Evolutionary conservation across 1,140 invertebrate genomes (phyloP).

Genomic region (Globodera ellingtonae): DNA sequence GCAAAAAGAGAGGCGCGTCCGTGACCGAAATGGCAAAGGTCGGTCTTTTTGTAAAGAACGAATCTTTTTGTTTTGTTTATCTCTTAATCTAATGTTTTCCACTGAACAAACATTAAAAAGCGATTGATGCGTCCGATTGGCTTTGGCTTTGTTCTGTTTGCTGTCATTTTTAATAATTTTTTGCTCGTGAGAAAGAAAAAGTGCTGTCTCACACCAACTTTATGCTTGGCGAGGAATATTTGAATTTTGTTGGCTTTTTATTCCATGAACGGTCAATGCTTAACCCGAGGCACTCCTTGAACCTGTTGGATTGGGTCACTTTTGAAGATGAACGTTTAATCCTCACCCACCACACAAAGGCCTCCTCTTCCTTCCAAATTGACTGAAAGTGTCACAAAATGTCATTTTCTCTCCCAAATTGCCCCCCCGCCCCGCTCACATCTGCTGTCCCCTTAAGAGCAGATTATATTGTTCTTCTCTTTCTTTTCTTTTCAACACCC

Average conservation of each 20-base stretch:
- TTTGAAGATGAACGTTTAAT: conserved; percentile 16
- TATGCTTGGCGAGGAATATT: too few species aligned
- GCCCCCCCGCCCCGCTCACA: background rate
- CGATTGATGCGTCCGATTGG: too few species aligned
- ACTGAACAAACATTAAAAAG: background rate
- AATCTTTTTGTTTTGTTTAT: too few species aligned
- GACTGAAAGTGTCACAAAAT: conserved; percentile 3
- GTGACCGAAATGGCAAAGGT: conserved; percentile 80
- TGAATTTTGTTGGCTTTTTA: background rate
- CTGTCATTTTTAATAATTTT: background rate
- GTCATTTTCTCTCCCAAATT: background rate
- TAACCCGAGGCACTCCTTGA: background rate
- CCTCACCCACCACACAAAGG: conserved; percentile 1
- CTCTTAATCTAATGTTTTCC: background rate
- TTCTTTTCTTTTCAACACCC: background rate
- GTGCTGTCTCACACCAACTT: too few species aligned
- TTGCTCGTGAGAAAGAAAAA: background rate
- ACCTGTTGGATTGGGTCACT: background rate
- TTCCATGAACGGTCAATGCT: background rate
- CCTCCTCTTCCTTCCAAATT: background rate
- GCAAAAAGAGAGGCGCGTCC: conserved; percentile 46
- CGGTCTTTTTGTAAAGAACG: background rate
- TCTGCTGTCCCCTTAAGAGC: background rate
- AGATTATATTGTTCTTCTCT: background rate
- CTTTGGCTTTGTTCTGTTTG: background rate